Conservation (phyloP, 2,113 vertebrate species). For the Oxygymnocypris stewartii region DNA sequence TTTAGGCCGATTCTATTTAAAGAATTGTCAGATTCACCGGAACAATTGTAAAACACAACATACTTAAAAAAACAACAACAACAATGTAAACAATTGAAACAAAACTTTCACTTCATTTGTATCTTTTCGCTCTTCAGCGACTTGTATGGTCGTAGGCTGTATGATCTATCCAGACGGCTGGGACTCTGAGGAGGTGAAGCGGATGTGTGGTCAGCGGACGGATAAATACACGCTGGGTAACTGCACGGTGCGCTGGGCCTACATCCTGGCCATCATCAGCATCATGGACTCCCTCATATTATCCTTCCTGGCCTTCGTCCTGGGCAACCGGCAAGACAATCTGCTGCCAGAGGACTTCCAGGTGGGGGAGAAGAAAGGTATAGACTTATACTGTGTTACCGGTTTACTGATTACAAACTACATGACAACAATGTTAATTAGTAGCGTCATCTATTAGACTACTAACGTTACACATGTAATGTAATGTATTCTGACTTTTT, state of each 20-base stretch:
- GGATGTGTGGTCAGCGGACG: slow-evolving; percentile 91
- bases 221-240: slow-evolving; percentile 96
- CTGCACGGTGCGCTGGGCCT: slow-evolving; percentile 98
- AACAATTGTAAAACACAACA: background rate
- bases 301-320: slow-evolving; percentile 90
- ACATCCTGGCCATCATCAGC: slow-evolving; percentile 96
- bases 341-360: slow-evolving; percentile 93
- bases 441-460: too few species aligned
- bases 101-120: too few species aligned
- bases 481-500: background rate
- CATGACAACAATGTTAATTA: background rate
- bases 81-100: too few species aligned
- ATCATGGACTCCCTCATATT: slow-evolving; percentile 93
- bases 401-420: background rate
- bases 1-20: too few species aligned
- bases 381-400: background rate
- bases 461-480: background rate
- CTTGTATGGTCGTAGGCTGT: slow-evolving; percentile 92
- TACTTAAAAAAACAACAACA: too few species aligned
- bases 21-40: too few species aligned
- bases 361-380: slow-evolving; percentile 86
- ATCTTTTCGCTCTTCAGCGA: slow-evolving; percentile 70
- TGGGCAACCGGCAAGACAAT: slow-evolving; percentile 92
- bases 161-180: slow-evolving; percentile 97
- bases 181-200: slow-evolving; percentile 89